phyloP scores from a whole-genome alignment of 2,888 invertebrate genomes.

The Amiota minor region DNA sequence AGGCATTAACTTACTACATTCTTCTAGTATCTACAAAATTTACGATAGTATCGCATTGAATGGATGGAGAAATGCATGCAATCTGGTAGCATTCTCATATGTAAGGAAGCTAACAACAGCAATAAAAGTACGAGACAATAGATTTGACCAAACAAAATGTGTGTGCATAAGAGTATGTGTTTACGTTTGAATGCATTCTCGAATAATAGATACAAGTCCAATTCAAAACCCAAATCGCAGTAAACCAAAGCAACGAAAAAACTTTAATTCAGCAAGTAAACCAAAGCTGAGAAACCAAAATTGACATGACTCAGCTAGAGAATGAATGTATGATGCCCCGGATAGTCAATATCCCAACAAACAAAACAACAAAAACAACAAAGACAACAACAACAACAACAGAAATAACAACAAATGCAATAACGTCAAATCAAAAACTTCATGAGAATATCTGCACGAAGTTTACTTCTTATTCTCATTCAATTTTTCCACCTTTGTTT shows the following conservation, averaged over 20 bases:
- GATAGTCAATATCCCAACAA: neutral
- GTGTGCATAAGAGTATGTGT: constrained; percentile 1
- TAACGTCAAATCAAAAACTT: constrained; percentile 18
- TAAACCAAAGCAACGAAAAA: constrained; percentile 1
- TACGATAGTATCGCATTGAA: neutral
- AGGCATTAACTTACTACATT: constrained; percentile 45
- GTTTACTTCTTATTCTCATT: constrained; percentile 3
- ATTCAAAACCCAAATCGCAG: neutral
- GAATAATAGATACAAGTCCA: constrained; percentile 19
- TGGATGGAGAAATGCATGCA: constrained; percentile 30
- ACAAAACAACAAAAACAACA: neutral
- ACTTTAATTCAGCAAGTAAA: constrained; percentile 21
- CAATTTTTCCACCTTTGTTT: neutral
- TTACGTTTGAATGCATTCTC: neutral
- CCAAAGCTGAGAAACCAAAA: constrained; percentile 29
- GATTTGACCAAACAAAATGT: neutral
- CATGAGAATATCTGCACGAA: neutral
- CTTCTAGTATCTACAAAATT: too few relatives aligned
- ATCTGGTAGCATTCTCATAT: constrained; percentile 5
- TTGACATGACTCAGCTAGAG: constrained; percentile 35
- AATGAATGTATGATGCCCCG: neutral
- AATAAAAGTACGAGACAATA: constrained; percentile 10
- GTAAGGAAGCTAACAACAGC: constrained; percentile 24
- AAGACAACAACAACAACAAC: neutral
- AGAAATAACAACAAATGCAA: neutral